Base-by-base conservation (phyloP, 2,888 invertebrate species). In the Julus scandinavius region DNA sequence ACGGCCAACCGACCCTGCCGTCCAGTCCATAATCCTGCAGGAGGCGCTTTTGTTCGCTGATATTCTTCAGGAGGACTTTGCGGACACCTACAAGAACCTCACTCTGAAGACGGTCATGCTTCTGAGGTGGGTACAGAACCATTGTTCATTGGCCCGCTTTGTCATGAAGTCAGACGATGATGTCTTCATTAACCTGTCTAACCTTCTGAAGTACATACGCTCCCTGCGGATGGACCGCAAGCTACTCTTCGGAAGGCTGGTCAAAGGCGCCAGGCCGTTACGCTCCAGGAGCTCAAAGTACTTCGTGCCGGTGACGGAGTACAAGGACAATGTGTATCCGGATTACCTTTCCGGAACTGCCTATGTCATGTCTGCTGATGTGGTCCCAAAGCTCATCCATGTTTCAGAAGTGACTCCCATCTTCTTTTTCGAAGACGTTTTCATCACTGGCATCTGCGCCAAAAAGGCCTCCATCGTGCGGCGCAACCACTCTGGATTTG, bases 401-500 rank as follows among this genome's bases (percentile, higher is more conserved):
- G 86, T 72, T 7, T 29, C 89, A 3, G 20, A 49, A 50, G 38
- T 38, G 63, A 88, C 88, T 49, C 89, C 88, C 54, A 83, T 89
- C 13, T 89, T 89, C 86, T 87, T 87, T 63, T 85, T 89, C 54
- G 89, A 89, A 58, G 89, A 89, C 80, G 89, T 89, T 54, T 89
- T 86, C 87, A 86, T 89, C 29, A 89, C 89, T 7, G 89, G 89
- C 80, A 89, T 89, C 58, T 93, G 90, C 95, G 94, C 96, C 0
- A 92, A 93, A 17, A 93, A 93, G 9, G 94, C 95, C 0, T 92
- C 93, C 1, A 91, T 96, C 1, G 92, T 92, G 6, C 94, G 95
- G 0, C 93, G 93, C 49, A 95, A 95, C 92, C 94, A 95, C 92
- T 93, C 94, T 1, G 93, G 94, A 38, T 96, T 96, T 92, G 94